Conservation (phyloP, 92 coral and sea anemone genomes). For the Bergia sp. region DNA sequence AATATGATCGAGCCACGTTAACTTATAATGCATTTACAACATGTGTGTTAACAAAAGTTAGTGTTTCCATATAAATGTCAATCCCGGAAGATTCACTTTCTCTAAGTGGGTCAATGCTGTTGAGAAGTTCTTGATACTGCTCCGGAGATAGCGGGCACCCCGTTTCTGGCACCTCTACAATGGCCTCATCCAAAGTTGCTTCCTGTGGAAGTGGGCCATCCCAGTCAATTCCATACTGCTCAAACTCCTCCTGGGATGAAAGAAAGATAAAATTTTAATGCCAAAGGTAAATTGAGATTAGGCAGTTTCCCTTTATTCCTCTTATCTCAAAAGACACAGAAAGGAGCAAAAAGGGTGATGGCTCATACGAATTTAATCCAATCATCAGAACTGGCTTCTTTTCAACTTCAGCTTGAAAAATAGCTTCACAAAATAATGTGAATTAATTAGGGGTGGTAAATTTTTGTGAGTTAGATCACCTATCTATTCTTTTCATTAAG, state of each 20-base stretch:
- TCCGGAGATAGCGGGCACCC: neutral
- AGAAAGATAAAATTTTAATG: neutral
- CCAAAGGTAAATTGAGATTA: neutral
- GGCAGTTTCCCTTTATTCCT: too few species aligned
- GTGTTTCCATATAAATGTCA: slow-evolving; percentile 49
- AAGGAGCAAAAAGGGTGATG: too few species aligned
- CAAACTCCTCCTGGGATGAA: neutral
- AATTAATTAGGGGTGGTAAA: too few species aligned
- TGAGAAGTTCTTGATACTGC: slow-evolving; percentile 37
- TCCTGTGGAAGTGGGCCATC: slow-evolving; percentile 21
- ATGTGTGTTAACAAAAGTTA: slow-evolving; percentile 34
- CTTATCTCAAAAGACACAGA: too few species aligned
- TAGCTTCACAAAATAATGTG: too few species aligned
- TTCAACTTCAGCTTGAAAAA: too few species aligned
- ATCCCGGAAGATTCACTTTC: slow-evolving; percentile 53
- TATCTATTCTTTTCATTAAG: too few species aligned
- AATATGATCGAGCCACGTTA: neutral
- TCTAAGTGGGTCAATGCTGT: slow-evolving; percentile 44
- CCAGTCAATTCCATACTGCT: slow-evolving; percentile 4
- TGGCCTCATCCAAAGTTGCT: neutral
- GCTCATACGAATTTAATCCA: too few species aligned
- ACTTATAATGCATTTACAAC: neutral
- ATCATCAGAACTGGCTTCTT: too few species aligned
- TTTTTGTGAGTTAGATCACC: too few species aligned
- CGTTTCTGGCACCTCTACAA: neutral